A percentile compares a stretch with the other conserved stretches of the same genome.
These are phyloP conservation scores for Drosophila prolongata DNA, from an alignment of 2,888 invertebrate genomes.

Conservation along the genomic window DNA sequence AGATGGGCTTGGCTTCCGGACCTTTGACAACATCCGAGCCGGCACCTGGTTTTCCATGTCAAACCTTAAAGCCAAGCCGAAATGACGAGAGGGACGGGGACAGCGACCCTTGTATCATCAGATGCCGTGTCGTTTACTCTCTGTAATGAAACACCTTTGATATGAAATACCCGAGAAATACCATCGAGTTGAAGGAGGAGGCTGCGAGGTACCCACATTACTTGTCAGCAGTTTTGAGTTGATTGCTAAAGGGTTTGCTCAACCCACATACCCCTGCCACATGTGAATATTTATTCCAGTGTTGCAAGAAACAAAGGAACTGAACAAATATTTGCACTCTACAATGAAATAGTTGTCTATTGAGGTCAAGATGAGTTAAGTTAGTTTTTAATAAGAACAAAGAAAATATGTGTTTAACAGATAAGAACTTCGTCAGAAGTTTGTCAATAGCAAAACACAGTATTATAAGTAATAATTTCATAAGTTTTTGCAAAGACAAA, in stretches of 20 bases:
- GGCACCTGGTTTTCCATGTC: conserved; percentile 4
- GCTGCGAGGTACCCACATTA: conserved; percentile 15
- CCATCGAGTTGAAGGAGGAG: conserved; percentile 15
- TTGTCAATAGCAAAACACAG: too few relatives aligned
- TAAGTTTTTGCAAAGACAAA: too few relatives aligned
- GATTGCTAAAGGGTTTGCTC: conserved; percentile 59
- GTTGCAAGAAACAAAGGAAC: conserved; percentile 34
- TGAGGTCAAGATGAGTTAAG: neutral
- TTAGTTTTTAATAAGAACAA: too few relatives aligned
- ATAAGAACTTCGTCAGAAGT: too few relatives aligned
- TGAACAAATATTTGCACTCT: conserved; percentile 56
- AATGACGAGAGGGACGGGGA: conserved; percentile 1
- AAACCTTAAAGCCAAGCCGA: conserved; percentile 4
- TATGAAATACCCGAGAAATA: conserved; percentile 45
- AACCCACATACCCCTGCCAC: conserved; percentile 36
- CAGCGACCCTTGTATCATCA: conserved; percentile 12
- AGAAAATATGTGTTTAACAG: too few relatives aligned
- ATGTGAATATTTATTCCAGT: neutral
- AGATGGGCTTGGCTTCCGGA: conserved; percentile 37
- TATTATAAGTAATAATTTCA: too few relatives aligned
- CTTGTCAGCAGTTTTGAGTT: conserved; percentile 68
- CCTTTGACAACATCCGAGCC: conserved; percentile 34
- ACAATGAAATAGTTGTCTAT: conserved; percentile 23
- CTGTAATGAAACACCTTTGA: conserved; percentile 40
- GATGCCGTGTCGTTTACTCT: conserved; percentile 30